Evolutionary conservation across 2,113 vertebrate genomes (phyloP).

Genomic region (Hypanus sabinus): DNA sequence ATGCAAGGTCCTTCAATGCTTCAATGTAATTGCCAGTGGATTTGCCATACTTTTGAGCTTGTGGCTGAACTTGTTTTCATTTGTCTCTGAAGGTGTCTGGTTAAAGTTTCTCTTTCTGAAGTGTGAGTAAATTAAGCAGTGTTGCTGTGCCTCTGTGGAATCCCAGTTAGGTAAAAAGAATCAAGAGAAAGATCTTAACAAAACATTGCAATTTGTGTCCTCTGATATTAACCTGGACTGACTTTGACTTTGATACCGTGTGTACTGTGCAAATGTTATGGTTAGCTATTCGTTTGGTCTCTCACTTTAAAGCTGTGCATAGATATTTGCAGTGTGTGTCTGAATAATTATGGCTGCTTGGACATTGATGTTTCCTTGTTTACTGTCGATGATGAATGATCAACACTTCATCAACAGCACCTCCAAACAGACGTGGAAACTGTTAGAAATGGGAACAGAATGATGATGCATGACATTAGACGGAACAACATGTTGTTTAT

Average conservation of each 20-base stretch:
- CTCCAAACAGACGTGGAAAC: background rate
- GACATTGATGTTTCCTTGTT: too few relatives aligned
- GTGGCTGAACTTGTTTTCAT: too few relatives aligned
- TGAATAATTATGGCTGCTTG: background rate
- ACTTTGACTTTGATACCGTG: background rate
- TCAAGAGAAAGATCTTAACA: background rate
- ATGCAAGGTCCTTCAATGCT: too few relatives aligned
- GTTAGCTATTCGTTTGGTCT: background rate
- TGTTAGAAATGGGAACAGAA: background rate
- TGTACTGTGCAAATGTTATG: background rate
- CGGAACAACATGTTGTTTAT: background rate
- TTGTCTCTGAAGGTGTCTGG: too few relatives aligned
- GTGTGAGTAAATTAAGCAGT: too few relatives aligned
- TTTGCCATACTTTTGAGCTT: too few relatives aligned
- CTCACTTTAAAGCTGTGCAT: background rate
- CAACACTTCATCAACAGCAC: background rate
- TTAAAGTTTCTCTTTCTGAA: too few relatives aligned
- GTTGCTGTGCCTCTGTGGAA: too few relatives aligned
- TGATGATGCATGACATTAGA: background rate
- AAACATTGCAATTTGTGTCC: background rate
- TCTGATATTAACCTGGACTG: background rate
- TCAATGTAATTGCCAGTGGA: too few relatives aligned
- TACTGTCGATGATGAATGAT: background rate
- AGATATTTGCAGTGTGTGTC: background rate
- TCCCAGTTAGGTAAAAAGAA: too few relatives aligned